A percentile compares a stretch with the other conserved stretches of the same genome.
phyloP scores from a whole-genome alignment of 1,140 invertebrate genomes.

The Drosophila murphyi region DNA sequence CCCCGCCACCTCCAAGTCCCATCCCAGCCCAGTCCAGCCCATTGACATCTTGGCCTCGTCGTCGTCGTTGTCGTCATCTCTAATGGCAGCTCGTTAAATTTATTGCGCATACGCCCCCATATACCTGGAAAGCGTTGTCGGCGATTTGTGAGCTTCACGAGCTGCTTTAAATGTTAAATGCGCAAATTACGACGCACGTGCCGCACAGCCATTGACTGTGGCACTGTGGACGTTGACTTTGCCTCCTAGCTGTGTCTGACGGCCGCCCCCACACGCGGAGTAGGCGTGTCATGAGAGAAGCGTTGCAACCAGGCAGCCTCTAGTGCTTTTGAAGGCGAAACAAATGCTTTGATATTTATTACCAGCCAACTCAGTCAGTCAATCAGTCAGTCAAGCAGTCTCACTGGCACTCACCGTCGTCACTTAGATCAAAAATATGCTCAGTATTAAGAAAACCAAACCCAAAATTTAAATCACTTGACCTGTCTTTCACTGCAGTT shows the following conservation, averaged over 20 bases:
- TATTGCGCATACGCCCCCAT: conserved; percentile 80
- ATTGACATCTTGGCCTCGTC: conserved; percentile 58
- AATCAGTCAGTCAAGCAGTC: conserved; percentile 18
- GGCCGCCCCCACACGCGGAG: conserved; percentile 21
- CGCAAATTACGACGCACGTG: conserved; percentile 78
- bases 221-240: conserved; percentile 42
- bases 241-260: conserved; percentile 36
- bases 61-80: conserved; percentile 37
- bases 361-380: conserved; percentile 40
- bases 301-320: conserved; percentile 55
- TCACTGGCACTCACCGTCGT: conserved; percentile 23
- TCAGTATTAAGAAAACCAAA: too few species aligned
- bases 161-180: conserved; percentile 80
- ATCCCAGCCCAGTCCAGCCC: neutral
- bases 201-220: conserved; percentile 58
- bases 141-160: conserved; percentile 46
- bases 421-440: neutral
- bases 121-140: conserved; percentile 37
- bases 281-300: conserved; percentile 55
- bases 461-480: too few species aligned
- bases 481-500: too few species aligned
- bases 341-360: conserved; percentile 82
- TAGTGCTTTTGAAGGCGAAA: conserved; percentile 74
- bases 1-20: neutral
- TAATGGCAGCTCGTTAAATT: conserved; percentile 81